These are phyloP conservation scores for Selene dorsalis DNA, from an alignment of 2,797 vertebrate species.

Conservation along the genomic window DNA sequence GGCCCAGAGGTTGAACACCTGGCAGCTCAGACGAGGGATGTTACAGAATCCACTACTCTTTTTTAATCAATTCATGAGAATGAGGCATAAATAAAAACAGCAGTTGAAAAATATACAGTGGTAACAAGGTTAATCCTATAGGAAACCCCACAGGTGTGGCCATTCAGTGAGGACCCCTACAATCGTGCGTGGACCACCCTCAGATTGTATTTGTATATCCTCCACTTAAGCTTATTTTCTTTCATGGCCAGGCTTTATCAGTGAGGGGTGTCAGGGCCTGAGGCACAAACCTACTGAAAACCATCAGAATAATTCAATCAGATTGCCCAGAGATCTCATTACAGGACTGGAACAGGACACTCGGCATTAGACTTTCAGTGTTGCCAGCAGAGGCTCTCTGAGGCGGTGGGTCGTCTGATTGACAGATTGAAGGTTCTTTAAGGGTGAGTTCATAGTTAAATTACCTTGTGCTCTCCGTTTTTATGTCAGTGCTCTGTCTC, in stretches of 20 bases:
- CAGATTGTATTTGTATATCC: constrained; percentile 54
- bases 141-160: constrained; percentile 2
- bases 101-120: neutral
- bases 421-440: constrained; percentile 76
- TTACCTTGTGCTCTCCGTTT: constrained; percentile 60
- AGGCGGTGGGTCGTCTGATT: constrained; percentile 71
- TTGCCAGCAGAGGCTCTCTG: constrained; percentile 67
- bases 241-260: constrained; percentile 66
- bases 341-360: constrained; percentile 69
- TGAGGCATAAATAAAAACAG: neutral
- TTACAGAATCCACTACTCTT: neutral
- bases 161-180: constrained; percentile 29
- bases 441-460: constrained; percentile 72
- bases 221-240: constrained; percentile 63
- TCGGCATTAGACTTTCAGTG: constrained; percentile 71
- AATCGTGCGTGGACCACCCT: constrained; percentile 35
- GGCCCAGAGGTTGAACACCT: constrained; percentile 66
- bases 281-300: constrained; percentile 73
- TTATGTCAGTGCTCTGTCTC: constrained; percentile 53
- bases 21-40: constrained; percentile 45
- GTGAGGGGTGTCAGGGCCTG: constrained; percentile 57
- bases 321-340: constrained; percentile 85
- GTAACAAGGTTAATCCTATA: constrained; percentile 43
- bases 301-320: constrained; percentile 84
- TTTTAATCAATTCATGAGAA: constrained; percentile 10